These are phyloP conservation scores for Rousettus leschenaultii DNA, from an alignment of 2,113 vertebrate genomes.

Conservation along the genomic window DNA sequence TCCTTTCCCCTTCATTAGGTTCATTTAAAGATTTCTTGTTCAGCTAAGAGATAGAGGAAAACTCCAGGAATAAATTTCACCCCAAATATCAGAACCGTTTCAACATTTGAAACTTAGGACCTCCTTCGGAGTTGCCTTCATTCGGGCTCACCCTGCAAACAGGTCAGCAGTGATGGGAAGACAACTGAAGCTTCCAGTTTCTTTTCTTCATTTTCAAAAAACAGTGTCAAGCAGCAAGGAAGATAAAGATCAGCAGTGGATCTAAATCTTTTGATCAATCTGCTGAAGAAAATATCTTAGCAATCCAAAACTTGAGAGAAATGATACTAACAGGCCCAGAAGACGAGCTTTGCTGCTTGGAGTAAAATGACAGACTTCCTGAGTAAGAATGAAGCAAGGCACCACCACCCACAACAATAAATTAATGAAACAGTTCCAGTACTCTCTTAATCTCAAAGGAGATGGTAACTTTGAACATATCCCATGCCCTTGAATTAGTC, in stretches of 20 bases:
- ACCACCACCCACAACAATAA: background rate
- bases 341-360: background rate
- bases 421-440: background rate
- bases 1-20: background rate
- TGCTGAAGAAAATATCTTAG: background rate
- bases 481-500: background rate
- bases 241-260: background rate
- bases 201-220: conserved; percentile 37
- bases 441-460: background rate
- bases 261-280: background rate
- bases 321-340: background rate
- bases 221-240: background rate
- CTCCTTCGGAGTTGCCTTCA: background rate
- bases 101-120: background rate
- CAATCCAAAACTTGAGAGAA: background rate
- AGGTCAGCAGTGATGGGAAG: background rate
- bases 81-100: background rate
- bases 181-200: background rate
- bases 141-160: background rate
- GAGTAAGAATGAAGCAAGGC: background rate
- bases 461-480: background rate
- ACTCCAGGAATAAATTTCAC: background rate
- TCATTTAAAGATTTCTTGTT: background rate
- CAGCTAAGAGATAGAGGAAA: background rate
- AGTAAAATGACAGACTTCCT: conserved; percentile 9